Percentiles rank a stretch among this genome's conserved stretches.
phyloP scores from a whole-genome alignment of 2,888 invertebrate species.

The Clivina fossor region DNA sequence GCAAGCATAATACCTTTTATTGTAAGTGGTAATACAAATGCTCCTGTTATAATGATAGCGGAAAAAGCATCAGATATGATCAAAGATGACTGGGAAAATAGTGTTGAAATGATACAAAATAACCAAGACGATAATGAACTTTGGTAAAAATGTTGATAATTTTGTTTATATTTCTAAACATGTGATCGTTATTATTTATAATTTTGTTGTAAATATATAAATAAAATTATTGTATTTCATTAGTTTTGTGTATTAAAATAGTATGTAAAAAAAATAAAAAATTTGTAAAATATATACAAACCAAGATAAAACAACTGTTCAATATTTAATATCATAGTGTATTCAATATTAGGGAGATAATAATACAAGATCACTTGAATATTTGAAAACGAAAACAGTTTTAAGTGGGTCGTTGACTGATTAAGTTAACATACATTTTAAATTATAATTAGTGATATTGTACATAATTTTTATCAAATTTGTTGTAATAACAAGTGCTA shows the following conservation, averaged over 20 bases:
- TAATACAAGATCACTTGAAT: background rate
- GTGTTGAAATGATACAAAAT: constrained; percentile 40
- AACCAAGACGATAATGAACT: background rate
- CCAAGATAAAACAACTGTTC: background rate
- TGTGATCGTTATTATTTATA: too few relatives aligned
- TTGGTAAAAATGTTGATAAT: background rate
- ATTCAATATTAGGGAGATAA: background rate
- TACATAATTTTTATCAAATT: too few relatives aligned
- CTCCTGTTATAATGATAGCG: constrained; percentile 81
- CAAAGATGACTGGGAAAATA: constrained; percentile 66
- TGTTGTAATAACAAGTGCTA: too few relatives aligned
- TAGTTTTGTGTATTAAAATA: too few relatives aligned
- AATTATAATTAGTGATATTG: too few relatives aligned
- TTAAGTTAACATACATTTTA: too few relatives aligned
- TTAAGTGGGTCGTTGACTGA: too few relatives aligned
- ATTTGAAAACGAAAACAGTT: too few relatives aligned
- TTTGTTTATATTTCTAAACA: too few relatives aligned
- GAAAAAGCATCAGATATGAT: constrained; percentile 83
- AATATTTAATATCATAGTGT: background rate
- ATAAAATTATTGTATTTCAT: background rate
- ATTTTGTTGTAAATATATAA: background rate
- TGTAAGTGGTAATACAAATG: constrained; percentile 78
- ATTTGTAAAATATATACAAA: background rate
- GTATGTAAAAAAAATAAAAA: too few relatives aligned
- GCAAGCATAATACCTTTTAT: constrained; percentile 83